Evolutionary conservation across 53 echinoderm and acorn worm genomes (phyloP).

Genomic region (Hippasteria phrygiana): DNA sequence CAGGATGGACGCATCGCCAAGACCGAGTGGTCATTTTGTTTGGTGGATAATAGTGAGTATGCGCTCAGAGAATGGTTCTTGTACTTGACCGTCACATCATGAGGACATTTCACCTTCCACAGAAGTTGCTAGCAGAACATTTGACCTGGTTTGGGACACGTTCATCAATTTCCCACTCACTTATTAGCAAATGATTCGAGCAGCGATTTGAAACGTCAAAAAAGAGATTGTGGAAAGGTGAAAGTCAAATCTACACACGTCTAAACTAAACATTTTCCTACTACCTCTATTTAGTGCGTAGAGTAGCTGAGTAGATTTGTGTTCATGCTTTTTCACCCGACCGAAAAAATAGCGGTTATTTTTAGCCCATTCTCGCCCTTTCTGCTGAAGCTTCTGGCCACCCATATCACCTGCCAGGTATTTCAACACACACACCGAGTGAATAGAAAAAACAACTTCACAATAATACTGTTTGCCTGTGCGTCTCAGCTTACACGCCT

Average conservation of each 20-base stretch:
- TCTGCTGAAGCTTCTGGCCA: slow-evolving; percentile 60
- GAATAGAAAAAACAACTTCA: slow-evolving; percentile 26
- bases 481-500: slow-evolving; percentile 42
- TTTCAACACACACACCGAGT: slow-evolving; percentile 47
- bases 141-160: background rate
- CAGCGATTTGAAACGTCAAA: background rate
- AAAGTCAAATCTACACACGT: slow-evolving; percentile 61
- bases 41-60: slow-evolving; percentile 99
- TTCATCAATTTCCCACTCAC: slow-evolving; percentile 16
- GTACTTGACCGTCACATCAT: slow-evolving; percentile 94
- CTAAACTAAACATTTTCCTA: slow-evolving; percentile 55
- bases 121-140: slow-evolving; percentile 54
- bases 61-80: slow-evolving; percentile 74
- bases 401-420: slow-evolving; percentile 40
- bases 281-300: slow-evolving; percentile 24
- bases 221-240: slow-evolving; percentile 51
- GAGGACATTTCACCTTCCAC: slow-evolving; percentile 66
- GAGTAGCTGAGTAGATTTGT: slow-evolving; percentile 34
- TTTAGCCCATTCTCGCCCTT: slow-evolving; percentile 25
- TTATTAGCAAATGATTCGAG: background rate
- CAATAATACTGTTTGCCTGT: slow-evolving; percentile 41
- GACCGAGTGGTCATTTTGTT: slow-evolving; percentile 90
- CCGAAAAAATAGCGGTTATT: slow-evolving; percentile 38
- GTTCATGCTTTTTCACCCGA: slow-evolving; percentile 50
- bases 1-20: slow-evolving; percentile 72